Evolutionary conservation across 2,113 vertebrate species (phyloP).

Genomic region (Vombatus ursinus): DNA sequence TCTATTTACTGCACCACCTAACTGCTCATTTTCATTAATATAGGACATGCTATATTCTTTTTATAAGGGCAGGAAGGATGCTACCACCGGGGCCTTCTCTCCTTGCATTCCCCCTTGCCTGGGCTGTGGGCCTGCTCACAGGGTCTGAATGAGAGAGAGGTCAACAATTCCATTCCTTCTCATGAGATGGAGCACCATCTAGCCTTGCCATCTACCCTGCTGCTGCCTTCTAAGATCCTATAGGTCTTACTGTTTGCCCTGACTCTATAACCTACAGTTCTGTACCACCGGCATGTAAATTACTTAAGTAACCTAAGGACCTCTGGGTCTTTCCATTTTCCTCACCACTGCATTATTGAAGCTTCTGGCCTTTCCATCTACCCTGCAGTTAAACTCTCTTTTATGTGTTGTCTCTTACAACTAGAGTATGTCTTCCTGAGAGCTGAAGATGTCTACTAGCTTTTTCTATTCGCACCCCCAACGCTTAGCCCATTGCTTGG

Average conservation of each 20-base stretch:
- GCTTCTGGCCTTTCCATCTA: not conserved
- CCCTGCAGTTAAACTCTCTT: not conserved
- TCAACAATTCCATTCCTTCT: not conserved
- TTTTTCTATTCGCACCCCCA: not conserved
- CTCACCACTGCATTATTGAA: not conserved
- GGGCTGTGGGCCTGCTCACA: not conserved
- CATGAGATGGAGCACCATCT: not conserved
- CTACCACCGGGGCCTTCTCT: not conserved
- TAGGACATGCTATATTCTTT: not conserved
- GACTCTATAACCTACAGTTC: not conserved
- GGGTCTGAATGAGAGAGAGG: too few relatives aligned
- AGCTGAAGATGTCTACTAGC: not conserved
- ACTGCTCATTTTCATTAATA: not conserved
- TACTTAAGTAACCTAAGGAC: not conserved
- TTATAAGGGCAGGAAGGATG: not conserved
- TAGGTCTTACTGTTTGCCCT: too few relatives aligned
- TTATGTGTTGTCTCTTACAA: not conserved
- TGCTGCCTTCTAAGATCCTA: too few relatives aligned
- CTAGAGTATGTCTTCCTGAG: not conserved
- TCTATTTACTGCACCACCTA: not conserved
- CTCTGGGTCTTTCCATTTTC: not conserved
- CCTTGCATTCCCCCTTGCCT: not conserved
- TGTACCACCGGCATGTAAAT: not conserved
- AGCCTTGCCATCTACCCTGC: too few relatives aligned
- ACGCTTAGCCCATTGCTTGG: not conserved